phyloP scores from a whole-genome alignment of 2,888 invertebrate species.

The Agapostemon virescens region DNA sequence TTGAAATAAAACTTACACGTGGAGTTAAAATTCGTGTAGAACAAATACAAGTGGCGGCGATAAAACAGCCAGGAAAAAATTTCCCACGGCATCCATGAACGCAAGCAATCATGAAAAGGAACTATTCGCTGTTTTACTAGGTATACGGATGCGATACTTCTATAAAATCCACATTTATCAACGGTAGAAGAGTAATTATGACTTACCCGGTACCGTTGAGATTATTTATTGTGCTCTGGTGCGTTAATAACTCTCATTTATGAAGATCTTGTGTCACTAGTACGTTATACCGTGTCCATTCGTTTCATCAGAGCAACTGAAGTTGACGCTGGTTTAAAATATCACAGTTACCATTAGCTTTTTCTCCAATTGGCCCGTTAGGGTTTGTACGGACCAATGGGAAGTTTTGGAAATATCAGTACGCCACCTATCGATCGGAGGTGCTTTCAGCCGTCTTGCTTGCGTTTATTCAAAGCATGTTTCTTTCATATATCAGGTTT shows the following conservation, averaged over 20 bases:
- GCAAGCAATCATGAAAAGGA: conserved; percentile 25
- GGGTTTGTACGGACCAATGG: conserved; percentile 38
- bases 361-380: conserved; percentile 41
- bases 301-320: conserved; percentile 71
- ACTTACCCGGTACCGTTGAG: conserved; percentile 44
- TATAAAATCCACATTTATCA: background rate
- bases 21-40: too few species aligned
- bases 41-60: background rate
- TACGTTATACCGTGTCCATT: conserved; percentile 62
- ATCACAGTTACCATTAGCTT: conserved; percentile 73
- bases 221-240: conserved; percentile 23
- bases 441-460: background rate
- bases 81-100: conserved; percentile 8
- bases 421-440: conserved; percentile 38
- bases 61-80: conserved; percentile 2
- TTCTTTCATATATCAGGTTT: conserved; percentile 16
- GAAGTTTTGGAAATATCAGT: background rate
- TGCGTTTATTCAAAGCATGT: conserved; percentile 15
- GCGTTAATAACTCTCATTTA: conserved; percentile 47
- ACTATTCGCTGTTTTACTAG: conserved; percentile 22
- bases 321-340: conserved; percentile 75
- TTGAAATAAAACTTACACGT: background rate
- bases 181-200: background rate
- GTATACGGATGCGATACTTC: background rate
- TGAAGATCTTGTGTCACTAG: conserved; percentile 42